phyloP scores from a whole-genome alignment of 1,140 invertebrate species.

The Mizuhopecten yessoensis region DNA sequence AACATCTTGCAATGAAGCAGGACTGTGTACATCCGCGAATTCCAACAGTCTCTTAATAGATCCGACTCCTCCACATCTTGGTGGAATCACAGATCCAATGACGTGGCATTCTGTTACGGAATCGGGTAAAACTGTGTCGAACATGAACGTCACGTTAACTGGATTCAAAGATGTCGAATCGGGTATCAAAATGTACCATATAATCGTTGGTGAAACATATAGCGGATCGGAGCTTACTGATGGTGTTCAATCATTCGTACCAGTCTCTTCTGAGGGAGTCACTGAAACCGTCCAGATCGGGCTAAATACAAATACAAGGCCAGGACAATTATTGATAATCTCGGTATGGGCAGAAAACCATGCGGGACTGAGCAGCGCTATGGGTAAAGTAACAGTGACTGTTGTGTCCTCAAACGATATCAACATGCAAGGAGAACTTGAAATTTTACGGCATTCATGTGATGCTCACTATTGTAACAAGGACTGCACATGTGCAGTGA shows the following conservation, averaged over 20 bases:
- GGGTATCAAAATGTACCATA: slow-evolving; percentile 57
- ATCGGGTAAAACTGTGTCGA: background rate
- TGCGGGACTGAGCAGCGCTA: slow-evolving; percentile 52
- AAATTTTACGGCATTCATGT: slow-evolving; percentile 65
- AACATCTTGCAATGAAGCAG: slow-evolving; percentile 71
- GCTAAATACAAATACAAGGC: background rate
- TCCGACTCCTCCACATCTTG: slow-evolving; percentile 67
- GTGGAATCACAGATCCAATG: slow-evolving; percentile 64
- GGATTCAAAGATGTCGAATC: slow-evolving; percentile 71
- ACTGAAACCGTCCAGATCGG: slow-evolving; percentile 48
- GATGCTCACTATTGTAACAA: slow-evolving; percentile 63
- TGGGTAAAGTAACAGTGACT: slow-evolving; percentile 56
- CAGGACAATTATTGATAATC: slow-evolving; percentile 59
- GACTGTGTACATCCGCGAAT: slow-evolving; percentile 61
- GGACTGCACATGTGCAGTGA: slow-evolving; percentile 70
- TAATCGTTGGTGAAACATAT: slow-evolving; percentile 63
- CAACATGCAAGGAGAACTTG: slow-evolving; percentile 45
- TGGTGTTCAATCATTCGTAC: slow-evolving; percentile 49
- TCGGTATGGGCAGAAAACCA: slow-evolving; percentile 59
- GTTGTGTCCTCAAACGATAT: slow-evolving; percentile 41
- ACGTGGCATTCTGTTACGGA: slow-evolving; percentile 47
- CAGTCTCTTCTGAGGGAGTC: slow-evolving; percentile 6
- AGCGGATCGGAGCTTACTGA: slow-evolving; percentile 62
- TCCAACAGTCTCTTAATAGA: slow-evolving; percentile 64
- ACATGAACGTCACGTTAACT: slow-evolving; percentile 59